Conservation (phyloP, 2,888 invertebrate genomes). For the Copidosoma aretas region DNA sequence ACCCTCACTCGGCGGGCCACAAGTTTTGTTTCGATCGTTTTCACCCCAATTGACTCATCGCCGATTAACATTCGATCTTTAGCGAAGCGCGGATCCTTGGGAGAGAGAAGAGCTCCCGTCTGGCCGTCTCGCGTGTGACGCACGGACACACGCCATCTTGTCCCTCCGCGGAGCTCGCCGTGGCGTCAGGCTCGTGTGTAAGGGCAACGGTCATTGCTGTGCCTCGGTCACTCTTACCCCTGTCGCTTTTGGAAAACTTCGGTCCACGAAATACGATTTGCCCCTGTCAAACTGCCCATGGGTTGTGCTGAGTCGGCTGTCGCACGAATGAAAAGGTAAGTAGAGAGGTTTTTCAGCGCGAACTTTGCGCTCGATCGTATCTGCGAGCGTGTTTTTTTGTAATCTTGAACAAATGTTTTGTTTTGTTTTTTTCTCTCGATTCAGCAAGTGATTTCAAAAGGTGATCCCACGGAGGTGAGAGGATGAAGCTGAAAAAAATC, state of each 20-base stretch:
- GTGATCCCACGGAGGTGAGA: neutral
- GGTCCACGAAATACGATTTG: too few species aligned
- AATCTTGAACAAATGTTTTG: slow-evolving; percentile 15
- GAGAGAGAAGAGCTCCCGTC: neutral
- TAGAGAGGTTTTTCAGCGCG: too few species aligned
- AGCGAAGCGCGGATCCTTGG: too few species aligned
- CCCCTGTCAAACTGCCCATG: slow-evolving; percentile 21
- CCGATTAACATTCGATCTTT: too few species aligned
- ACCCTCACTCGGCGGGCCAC: too few species aligned
- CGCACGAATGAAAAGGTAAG: slow-evolving; percentile 3
- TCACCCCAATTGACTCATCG: too few species aligned
- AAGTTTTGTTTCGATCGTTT: too few species aligned
- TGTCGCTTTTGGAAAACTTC: too few species aligned
- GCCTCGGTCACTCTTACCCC: slow-evolving; percentile 38
- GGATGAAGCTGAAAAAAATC: slow-evolving; percentile 40
- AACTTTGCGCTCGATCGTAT: neutral
- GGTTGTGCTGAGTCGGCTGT: neutral
- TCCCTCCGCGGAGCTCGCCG: neutral
- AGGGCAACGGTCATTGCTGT: slow-evolving; percentile 37
- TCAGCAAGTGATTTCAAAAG: neutral
- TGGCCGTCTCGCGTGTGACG: neutral
- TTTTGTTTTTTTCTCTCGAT: slow-evolving; percentile 12
- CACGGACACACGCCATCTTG: slow-evolving; percentile 39
- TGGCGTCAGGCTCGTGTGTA: slow-evolving; percentile 38
- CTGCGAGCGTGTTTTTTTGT: neutral